Evolutionary conservation across 1,140 invertebrate genomes (phyloP).

Genomic region (Formica exsecta): DNA sequence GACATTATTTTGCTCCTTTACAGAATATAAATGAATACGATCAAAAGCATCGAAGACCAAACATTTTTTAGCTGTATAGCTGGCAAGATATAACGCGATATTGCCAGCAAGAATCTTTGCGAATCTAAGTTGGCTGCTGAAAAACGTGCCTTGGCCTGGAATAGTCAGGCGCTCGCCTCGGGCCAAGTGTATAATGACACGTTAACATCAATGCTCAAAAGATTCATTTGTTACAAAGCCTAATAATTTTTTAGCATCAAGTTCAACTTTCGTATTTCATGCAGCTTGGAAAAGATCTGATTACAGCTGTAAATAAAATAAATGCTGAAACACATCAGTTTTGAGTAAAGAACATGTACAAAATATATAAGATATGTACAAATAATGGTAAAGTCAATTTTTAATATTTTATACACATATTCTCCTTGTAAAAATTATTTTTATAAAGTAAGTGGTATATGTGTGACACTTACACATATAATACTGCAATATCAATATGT

Average conservation of each 20-base stretch:
- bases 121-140: slow-evolving; percentile 52
- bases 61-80: slow-evolving; percentile 58
- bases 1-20: slow-evolving; percentile 32
- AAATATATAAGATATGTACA: slow-evolving; percentile 61
- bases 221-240: slow-evolving; percentile 75
- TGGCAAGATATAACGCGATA: slow-evolving; percentile 40
- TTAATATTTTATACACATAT: slow-evolving; percentile 37
- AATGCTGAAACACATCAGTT: slow-evolving; percentile 45
- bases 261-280: slow-evolving; percentile 69
- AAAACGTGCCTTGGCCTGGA: slow-evolving; percentile 70
- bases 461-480: background rate
- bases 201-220: slow-evolving; percentile 69
- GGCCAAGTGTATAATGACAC: slow-evolving; percentile 64
- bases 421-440: slow-evolving; percentile 46
- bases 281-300: slow-evolving; percentile 36
- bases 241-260: slow-evolving; percentile 75
- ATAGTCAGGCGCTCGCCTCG: slow-evolving; percentile 31
- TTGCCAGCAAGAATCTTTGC: slow-evolving; percentile 29
- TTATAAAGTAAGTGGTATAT: slow-evolving; percentile 9
- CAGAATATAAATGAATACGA: slow-evolving; percentile 64
- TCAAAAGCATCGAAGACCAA: slow-evolving; percentile 66
- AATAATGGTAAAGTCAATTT: slow-evolving; percentile 57
- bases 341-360: slow-evolving; percentile 68
- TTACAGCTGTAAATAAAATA: slow-evolving; percentile 55
- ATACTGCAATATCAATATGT: background rate